Base-by-base conservation (phyloP, 2,113 vertebrate species). In the Scartelaos histophorus region DNA sequence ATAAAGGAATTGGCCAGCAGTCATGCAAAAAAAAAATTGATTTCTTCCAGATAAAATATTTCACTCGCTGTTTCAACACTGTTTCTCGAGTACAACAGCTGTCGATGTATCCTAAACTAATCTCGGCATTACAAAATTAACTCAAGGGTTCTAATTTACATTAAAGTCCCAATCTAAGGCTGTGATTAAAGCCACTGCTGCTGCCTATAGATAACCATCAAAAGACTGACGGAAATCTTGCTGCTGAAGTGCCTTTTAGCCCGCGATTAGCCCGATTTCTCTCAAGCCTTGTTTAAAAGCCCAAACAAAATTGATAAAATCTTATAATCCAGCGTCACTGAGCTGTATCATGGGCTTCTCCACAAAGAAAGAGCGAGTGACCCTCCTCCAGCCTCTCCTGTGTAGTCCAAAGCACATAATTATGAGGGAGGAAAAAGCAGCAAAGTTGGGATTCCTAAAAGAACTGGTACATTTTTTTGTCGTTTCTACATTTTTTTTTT, bases 241-340 rank as follows among this genome's bases (percentile, higher is more conserved):
- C 38, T 69, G 62, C 61, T 49, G 51, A 58, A 66, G 49, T 69
- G 70, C 69, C 75, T 78, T 83, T 84, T 74, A 75, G 62, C n/a
- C 61, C 70, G 22, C 3, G 45, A 80, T 89, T 78, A 84, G 71
- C 82, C 45, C 24, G 70, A 77, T 78, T 82, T 86, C 74, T 75
- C 74, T 53, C 77, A 73, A 88, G 79, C 68, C 51, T 84, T 76
- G 57, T 83, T 83, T 76, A 22, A 25, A 86, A 83, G 83, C 72
- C 78, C 75, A 80, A 82, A 78, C 71, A 84, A 78, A 82, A 70
- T 73, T 83, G 79, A 90, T 91, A 84, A 74, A 79, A 88, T 90
- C 85, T 67, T 73, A 87, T 88, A 87, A 92, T 85, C 81, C 81
- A 81, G 76, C 68, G 66, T 73, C 45, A 70, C 73, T 80, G 69